Conservation (phyloP, 2,888 invertebrate genomes). For the Metallyticus violacea region DNA sequence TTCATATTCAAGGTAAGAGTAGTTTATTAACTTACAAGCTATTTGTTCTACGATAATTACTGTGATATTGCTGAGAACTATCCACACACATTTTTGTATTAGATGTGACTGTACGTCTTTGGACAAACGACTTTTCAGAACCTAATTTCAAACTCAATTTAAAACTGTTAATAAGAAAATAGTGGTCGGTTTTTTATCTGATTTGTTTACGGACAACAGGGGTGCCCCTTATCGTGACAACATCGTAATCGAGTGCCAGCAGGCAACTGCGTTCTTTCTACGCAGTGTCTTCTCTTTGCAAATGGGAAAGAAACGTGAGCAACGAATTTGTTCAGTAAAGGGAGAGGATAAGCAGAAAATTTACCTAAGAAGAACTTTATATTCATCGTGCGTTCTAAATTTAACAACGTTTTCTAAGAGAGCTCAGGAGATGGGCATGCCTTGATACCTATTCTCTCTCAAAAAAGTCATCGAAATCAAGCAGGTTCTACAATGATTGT, state of each 20-base stretch:
- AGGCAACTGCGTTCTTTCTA: neutral
- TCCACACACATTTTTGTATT: neutral
- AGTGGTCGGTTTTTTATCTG: conserved; percentile 2
- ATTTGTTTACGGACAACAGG: neutral
- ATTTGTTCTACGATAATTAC: too few species aligned
- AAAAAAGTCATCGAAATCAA: too few species aligned
- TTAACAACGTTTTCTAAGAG: too few species aligned
- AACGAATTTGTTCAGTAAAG: too few species aligned
- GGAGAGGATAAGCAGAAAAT: too few species aligned
- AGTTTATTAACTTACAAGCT: neutral
- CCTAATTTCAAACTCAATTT: conserved; percentile 21
- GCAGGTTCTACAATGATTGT: too few species aligned
- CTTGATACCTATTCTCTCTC: too few species aligned
- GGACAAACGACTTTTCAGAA: conserved; percentile 13
- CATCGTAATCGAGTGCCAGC: neutral
- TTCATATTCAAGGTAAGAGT: neutral
- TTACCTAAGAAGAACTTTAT: too few species aligned
- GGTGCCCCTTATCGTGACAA: neutral
- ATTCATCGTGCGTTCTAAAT: too few species aligned
- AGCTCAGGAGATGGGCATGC: too few species aligned
- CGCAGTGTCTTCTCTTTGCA: neutral
- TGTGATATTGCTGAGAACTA: neutral
- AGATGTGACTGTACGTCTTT: neutral
- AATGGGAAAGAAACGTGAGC: too few species aligned
- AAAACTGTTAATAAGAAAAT: conserved; percentile 16